Conservation (phyloP, 2,797 vertebrate genomes). For the Strix occidentalis region DNA sequence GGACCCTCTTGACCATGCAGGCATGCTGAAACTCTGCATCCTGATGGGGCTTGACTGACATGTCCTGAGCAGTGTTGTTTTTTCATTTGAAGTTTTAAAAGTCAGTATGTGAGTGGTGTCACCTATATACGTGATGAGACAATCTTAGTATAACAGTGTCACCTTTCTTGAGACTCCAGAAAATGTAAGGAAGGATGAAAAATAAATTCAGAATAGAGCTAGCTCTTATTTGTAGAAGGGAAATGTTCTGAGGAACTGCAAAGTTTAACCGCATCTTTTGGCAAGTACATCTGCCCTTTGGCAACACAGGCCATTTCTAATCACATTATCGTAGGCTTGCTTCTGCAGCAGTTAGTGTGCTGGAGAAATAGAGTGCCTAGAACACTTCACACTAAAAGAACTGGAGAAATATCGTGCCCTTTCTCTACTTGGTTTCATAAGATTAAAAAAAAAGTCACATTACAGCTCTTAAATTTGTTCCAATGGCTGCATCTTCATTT, state of each 20-base stretch:
- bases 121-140: rapidly evolving
- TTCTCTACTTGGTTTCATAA: neutral
- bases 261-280: neutral
- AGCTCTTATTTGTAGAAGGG: neutral
- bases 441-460: neutral
- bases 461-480: neutral
- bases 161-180: neutral
- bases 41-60: neutral
- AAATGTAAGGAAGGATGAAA: neutral
- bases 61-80: neutral
- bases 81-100: neutral
- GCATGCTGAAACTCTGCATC: neutral
- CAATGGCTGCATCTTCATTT: neutral
- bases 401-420: neutral
- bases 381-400: neutral
- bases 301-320: neutral
- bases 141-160: neutral
- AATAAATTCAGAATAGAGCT: neutral
- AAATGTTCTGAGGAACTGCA: neutral
- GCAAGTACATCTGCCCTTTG: neutral
- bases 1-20: neutral
- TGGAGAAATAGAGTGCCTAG: neutral
- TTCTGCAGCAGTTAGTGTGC: neutral
- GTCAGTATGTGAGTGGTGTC: neutral
- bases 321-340: neutral